phyloP scores from a whole-genome alignment of 2,113 vertebrate species.

The Boleophthalmus pectinirostris region DNA sequence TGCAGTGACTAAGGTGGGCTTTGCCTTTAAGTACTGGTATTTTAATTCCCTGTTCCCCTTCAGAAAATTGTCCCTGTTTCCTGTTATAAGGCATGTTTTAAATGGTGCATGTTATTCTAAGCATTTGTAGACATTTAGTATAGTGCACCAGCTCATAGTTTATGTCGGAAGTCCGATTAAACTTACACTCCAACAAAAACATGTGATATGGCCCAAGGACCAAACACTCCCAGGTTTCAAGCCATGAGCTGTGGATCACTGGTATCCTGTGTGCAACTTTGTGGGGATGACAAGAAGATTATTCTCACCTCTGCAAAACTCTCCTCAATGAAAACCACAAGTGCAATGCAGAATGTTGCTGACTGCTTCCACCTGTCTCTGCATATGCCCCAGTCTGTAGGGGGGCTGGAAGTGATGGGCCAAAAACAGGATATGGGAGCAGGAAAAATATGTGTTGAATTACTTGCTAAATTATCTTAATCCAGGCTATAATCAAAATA shows the following conservation, averaged over 20 bases:
- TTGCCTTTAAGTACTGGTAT: too few relatives aligned
- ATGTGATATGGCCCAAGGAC: not conserved
- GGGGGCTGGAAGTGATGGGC: conserved; percentile 29
- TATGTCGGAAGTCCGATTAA: not conserved
- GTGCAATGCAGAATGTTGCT: conserved; percentile 8
- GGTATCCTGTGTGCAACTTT: conserved; percentile 44
- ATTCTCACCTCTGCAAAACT: conserved; percentile 24
- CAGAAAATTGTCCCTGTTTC: not conserved
- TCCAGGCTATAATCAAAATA: conserved; percentile 3
- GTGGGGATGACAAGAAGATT: conserved; percentile 39
- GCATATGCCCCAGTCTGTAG: conserved; percentile 12
- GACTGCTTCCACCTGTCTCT: conserved; percentile 31
- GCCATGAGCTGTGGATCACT: conserved; percentile 18
- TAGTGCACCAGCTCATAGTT: not conserved
- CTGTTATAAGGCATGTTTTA: not conserved
- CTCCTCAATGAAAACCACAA: conserved; percentile 26
- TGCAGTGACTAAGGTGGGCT: too few relatives aligned
- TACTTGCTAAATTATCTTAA: conserved; percentile 33
- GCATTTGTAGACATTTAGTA: not conserved
- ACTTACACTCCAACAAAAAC: not conserved
- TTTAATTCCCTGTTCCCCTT: not conserved
- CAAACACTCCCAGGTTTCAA: not conserved
- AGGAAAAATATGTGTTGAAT: conserved; percentile 34
- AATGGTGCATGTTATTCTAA: not conserved
- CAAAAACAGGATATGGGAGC: conserved; percentile 38